Evolutionary conservation across 2,113 vertebrate species (phyloP).

Genomic region (Vicugna pacos): DNA sequence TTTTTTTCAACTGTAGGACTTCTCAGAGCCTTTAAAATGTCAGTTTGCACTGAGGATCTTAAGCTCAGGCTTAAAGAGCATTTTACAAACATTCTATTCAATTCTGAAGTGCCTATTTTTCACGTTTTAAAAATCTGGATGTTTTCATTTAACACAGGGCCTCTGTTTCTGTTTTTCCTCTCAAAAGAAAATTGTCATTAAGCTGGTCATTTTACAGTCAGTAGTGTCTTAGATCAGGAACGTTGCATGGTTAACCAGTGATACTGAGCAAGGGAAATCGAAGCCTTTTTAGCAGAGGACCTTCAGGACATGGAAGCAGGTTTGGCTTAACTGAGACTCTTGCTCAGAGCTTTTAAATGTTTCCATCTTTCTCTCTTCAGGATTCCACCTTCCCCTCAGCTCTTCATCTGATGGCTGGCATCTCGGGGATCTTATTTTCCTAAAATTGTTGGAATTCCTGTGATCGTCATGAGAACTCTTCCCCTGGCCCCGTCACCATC

Average conservation of each 20-base stretch:
- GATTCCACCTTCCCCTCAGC: background rate
- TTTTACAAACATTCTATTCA: background rate
- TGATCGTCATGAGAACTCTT: background rate
- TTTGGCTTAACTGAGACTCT: background rate
- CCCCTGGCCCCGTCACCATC: background rate
- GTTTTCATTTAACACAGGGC: background rate
- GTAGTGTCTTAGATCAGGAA: background rate
- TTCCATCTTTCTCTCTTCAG: slow-evolving; percentile 17
- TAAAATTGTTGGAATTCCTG: background rate
- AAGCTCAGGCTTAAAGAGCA: background rate
- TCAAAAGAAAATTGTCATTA: background rate
- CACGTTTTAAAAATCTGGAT: background rate
- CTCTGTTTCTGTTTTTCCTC: background rate
- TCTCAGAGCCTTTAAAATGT: slow-evolving; percentile 8
- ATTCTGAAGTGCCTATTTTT: background rate
- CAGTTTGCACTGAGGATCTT: background rate
- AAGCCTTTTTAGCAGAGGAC: background rate
- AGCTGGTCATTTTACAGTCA: background rate
- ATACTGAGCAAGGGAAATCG: background rate
- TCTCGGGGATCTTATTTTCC: background rate
- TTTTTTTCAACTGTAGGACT: background rate
- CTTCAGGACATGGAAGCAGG: background rate
- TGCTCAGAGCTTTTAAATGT: background rate
- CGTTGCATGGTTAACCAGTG: background rate
- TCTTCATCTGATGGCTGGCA: background rate